Percentiles rank a stretch among this genome's conserved stretches.
phyloP scores from a whole-genome alignment of 1,140 invertebrate genomes.

The Trachymyrmex cornetzi region DNA sequence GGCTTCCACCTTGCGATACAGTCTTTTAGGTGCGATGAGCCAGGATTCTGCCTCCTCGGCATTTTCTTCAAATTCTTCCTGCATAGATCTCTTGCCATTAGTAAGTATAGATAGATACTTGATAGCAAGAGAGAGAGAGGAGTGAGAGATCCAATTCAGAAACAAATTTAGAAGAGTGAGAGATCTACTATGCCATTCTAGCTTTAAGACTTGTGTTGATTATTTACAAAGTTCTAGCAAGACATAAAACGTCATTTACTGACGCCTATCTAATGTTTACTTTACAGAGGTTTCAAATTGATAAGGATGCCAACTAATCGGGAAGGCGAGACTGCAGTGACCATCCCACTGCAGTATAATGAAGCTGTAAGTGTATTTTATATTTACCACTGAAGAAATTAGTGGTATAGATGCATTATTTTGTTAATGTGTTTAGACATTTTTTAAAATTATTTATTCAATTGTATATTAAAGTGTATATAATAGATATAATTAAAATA shows the following conservation, averaged over 20 bases:
- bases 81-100: background rate
- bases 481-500: background rate
- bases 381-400: background rate
- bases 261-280: slow-evolving; percentile 19
- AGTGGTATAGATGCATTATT: background rate
- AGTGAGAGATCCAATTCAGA: background rate
- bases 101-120: background rate
- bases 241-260: background rate
- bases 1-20: background rate
- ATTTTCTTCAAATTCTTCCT: background rate
- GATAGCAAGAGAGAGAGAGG: too few species aligned
- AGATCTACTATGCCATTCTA: background rate
- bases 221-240: background rate
- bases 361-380: slow-evolving; percentile 80
- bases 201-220: background rate
- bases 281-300: slow-evolving; percentile 82
- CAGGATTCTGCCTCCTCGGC: background rate
- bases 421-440: background rate
- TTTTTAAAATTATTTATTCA: background rate
- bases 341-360: slow-evolving; percentile 84
- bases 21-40: background rate
- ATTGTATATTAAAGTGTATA: background rate
- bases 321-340: slow-evolving; percentile 81
- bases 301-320: slow-evolving; percentile 82
- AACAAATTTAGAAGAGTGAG: background rate